Evolutionary conservation across 2,797 vertebrate genomes (phyloP), one percentile per base, ranked within the genome.

Genomic region (Mus caroli): DNA sequence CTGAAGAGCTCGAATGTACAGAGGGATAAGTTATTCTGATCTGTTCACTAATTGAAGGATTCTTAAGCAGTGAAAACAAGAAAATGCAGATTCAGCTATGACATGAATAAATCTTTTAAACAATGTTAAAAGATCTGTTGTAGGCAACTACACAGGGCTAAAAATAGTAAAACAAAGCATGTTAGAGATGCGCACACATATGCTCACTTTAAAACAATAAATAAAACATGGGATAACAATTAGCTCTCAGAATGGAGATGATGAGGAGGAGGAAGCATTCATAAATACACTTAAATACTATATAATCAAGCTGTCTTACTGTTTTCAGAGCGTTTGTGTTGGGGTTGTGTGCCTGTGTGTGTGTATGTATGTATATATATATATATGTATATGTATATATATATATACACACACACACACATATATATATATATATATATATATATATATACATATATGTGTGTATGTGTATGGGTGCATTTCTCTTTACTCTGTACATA

Each of bases 131-230:
- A 92, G 56, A 77, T 78, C 5, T 82, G 12, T 92, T 97, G 52
- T 6, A 26, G 73, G 40, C 90, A 92, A 92, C 64, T 46, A 62
- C 24, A 82, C 52, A 83, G 75, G 78, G 60, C 58, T 89, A 10
- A 40, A 93, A 91, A 46, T 26, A 76, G 56, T 90, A 78, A 91
- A 77, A 71, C 43, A 85, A 80, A 54, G 12, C 46, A 40, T 54
- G 28, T 76, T 91, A 71, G 69, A 69, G 9, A 73, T 56, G 24
- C 28, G 14, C 76, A 31, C 4, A 22, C 26, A 2, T 62, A 15
- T 88, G 20, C 17, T 82, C 26, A 69, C 20, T 95, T 88, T 79
- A 91, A 89, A 94, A 31, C n/a, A 82, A 22, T 95, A 88, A 82
- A 22, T 95, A 88, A 85, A 85, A 73, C 54, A 88, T 43, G 37